Percentiles rank a stretch among this genome's conserved stretches.
These are phyloP conservation scores for Plectropomus leopardus DNA, from an alignment of 2,113 vertebrate species.

Conservation along the genomic window DNA sequence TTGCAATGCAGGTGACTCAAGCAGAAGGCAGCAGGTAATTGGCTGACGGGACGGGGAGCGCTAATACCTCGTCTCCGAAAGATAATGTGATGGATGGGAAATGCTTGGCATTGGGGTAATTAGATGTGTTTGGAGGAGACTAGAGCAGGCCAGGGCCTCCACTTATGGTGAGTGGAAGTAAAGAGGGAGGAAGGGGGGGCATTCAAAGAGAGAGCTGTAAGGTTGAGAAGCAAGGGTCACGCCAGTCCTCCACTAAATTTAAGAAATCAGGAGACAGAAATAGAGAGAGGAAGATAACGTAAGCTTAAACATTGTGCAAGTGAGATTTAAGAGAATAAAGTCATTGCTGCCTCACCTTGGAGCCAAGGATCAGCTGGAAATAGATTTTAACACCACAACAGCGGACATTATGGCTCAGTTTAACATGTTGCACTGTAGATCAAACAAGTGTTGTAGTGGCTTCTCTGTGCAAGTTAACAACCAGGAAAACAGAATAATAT, in stretches of 20 bases:
- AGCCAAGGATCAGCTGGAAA: neutral
- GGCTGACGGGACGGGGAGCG: slow-evolving; percentile 88
- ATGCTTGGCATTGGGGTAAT: slow-evolving; percentile 90
- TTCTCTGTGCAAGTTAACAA: neutral
- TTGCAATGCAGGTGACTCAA: slow-evolving; percentile 94
- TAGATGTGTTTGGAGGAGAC: slow-evolving; percentile 87
- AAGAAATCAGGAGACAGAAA: slow-evolving; percentile 33
- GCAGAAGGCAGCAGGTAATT: slow-evolving; percentile 92
- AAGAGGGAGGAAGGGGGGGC: slow-evolving; percentile 26
- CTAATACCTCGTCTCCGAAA: slow-evolving; percentile 88
- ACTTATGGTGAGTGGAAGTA: slow-evolving; percentile 76
- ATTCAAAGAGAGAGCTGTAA: slow-evolving; percentile 52
- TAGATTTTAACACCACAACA: neutral
- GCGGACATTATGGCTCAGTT: neutral
- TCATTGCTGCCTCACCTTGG: neutral
- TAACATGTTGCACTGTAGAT: neutral
- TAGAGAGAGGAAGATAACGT: neutral
- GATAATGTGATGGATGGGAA: slow-evolving; percentile 89
- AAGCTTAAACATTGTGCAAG: neutral
- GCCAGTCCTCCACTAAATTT: slow-evolving; percentile 37
- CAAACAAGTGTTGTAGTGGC: slow-evolving; percentile 13
- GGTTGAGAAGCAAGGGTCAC: slow-evolving; percentile 54
- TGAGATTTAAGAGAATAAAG: neutral
- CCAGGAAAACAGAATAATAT: neutral
- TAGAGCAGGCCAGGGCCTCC: slow-evolving; percentile 70